phyloP scores from a whole-genome alignment of 2,113 vertebrate species.

The Trogon surrucura region DNA sequence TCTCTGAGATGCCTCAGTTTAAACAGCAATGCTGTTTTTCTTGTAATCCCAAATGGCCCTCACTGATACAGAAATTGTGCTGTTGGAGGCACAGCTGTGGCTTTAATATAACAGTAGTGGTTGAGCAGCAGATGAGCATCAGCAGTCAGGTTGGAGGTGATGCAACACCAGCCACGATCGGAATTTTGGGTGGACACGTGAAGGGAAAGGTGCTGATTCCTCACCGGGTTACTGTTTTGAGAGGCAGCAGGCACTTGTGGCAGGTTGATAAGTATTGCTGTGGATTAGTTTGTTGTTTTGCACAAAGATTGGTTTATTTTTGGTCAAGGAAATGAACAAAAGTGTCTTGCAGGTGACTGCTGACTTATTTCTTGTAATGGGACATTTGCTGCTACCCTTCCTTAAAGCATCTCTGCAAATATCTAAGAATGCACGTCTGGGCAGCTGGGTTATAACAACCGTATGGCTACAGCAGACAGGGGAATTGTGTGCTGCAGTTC shows the following conservation, averaged over 20 bases:
- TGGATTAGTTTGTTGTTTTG: neutral
- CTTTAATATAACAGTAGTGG: neutral
- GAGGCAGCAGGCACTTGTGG: neutral
- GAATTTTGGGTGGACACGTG: neutral
- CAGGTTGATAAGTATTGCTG: neutral
- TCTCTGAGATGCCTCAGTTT: neutral
- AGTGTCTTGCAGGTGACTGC: neutral
- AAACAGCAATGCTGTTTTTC: neutral
- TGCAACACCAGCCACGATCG: fast-evolving
- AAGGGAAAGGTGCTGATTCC: neutral
- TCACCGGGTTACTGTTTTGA: neutral
- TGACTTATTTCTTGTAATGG: neutral
- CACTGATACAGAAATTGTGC: neutral
- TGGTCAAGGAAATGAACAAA: neutral
- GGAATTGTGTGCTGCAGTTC: neutral
- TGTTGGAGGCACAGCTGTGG: neutral
- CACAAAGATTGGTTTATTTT: neutral
- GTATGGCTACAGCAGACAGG: neutral
- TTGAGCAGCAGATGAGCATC: neutral
- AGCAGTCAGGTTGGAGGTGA: neutral
- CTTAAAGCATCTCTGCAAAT: neutral
- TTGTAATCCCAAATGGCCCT: neutral
- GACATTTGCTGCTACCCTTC: neutral
- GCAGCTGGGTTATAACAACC: neutral
- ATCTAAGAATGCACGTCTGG: neutral